Evolutionary conservation across 2,888 invertebrate genomes (phyloP).

Genomic region (Himalopsyche tibetana): DNA sequence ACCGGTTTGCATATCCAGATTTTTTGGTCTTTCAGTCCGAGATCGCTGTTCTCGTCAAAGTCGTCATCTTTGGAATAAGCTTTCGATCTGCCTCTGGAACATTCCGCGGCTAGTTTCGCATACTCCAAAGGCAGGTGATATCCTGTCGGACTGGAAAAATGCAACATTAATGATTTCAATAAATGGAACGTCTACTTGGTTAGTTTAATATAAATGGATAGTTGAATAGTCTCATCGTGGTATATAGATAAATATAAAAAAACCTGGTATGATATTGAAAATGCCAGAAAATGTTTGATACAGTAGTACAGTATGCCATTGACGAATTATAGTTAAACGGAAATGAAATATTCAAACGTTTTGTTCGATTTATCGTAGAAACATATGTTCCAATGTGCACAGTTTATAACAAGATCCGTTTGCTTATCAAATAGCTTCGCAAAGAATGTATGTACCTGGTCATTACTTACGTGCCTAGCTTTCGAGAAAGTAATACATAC

Average conservation of each 20-base stretch:
- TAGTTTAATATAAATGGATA: no score
- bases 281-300: no score
- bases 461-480: neutral
- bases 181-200: no score
- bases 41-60: conserved; percentile 71
- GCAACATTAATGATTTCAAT: no score
- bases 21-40: conserved; percentile 69
- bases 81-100: conserved; percentile 76
- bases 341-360: neutral
- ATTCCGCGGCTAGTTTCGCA: conserved; percentile 88
- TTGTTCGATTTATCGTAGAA: neutral
- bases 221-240: no score
- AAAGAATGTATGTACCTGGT: neutral
- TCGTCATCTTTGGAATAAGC: conserved; percentile 71
- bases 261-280: no score
- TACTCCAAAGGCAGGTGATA: conserved; percentile 91
- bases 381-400: neutral
- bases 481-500: no score
- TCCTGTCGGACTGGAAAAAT: conserved; percentile 81
- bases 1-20: conserved; percentile 95
- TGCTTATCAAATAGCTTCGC: neutral
- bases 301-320: no score
- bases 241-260: no score
- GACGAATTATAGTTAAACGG: no score
- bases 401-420: neutral